Conservation (phyloP, 2,888 invertebrate genomes). For the Leistus spinibarbis region DNA sequence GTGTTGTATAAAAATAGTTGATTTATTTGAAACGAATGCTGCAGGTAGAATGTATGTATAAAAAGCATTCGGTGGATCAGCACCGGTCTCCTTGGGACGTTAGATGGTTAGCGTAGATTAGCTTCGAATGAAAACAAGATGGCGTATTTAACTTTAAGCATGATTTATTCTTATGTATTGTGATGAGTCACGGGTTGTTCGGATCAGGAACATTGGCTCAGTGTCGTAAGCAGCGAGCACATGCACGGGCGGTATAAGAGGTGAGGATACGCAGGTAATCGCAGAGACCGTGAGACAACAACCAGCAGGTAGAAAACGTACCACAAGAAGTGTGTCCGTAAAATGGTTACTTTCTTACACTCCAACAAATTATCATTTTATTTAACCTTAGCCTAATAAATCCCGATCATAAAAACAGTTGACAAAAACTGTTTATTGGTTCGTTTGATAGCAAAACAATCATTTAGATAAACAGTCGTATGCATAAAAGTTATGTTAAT, state of each 20-base stretch:
- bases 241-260: background rate
- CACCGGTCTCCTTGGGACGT: background rate
- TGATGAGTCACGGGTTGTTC: constrained; percentile 16
- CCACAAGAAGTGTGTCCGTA: background rate
- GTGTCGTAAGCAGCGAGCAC: background rate
- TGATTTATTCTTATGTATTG: constrained; percentile 17
- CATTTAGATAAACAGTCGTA: no score
- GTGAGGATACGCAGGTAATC: background rate
- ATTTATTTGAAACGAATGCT: background rate
- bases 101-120: constrained; percentile 11
- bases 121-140: constrained; percentile 4
- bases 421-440: no score
- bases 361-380: no score
- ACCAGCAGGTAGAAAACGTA: background rate
- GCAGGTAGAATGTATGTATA: background rate
- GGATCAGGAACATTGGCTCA: background rate
- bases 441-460: background rate
- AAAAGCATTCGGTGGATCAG: background rate
- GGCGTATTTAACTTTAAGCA: constrained; percentile 20
- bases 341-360: background rate
- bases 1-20: background rate
- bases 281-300: background rate
- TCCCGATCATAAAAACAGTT: no score
- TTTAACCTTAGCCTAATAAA: no score
- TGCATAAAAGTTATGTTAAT: background rate